Evolutionary conservation across 2,113 vertebrate species (phyloP).

Genomic region (Ceyx melanurus): DNA sequence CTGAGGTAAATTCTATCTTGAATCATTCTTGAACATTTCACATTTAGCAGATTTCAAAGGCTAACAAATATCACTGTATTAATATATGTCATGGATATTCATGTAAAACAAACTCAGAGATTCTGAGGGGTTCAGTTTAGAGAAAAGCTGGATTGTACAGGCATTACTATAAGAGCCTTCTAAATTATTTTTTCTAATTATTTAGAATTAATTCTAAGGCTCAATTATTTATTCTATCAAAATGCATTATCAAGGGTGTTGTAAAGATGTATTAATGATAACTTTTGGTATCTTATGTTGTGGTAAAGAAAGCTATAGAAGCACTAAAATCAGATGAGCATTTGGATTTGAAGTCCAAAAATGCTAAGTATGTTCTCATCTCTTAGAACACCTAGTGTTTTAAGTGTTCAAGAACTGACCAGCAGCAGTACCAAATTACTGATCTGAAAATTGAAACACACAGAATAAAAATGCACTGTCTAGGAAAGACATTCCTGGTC

Average conservation of each 20-base stretch:
- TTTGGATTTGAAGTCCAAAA: neutral
- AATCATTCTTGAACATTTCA: neutral
- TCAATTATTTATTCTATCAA: neutral
- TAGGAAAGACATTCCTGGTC: neutral
- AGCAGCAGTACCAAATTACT: neutral
- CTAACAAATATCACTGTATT: neutral
- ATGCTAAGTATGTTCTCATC: neutral
- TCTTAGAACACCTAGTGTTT: neutral
- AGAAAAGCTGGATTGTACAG: neutral
- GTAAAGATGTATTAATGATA: neutral
- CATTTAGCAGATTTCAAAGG: neutral
- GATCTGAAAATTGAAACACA: neutral
- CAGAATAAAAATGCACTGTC: neutral
- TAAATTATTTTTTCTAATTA: neutral
- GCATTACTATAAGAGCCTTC: neutral
- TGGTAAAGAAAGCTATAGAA: neutral
- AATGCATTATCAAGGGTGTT: rapidly evolving
- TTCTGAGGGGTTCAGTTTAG: neutral
- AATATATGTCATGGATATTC: neutral
- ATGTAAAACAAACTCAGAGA: neutral
- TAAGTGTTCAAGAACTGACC: neutral
- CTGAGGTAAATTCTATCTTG: neutral
- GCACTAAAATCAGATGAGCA: neutral
- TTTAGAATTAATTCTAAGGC: neutral
- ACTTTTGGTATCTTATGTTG: neutral